A percentile compares a stretch with the other conserved stretches of the same genome.
phyloP scores from a whole-genome alignment of 2,888 invertebrate genomes.

The Drosophila longiperda region DNA sequence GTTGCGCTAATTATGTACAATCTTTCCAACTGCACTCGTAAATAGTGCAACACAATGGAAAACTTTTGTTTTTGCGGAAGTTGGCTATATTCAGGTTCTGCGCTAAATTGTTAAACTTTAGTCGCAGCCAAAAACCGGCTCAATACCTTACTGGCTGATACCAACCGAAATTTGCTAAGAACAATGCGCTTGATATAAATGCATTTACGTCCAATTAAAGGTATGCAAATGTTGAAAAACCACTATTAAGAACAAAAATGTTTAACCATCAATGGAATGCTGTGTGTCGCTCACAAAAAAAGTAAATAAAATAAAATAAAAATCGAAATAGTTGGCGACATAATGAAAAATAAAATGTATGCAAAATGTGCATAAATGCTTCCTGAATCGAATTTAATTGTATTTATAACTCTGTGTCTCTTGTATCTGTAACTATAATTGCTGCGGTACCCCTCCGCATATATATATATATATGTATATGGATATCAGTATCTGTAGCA shows the following conservation, averaged over 20 bases:
- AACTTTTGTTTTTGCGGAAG: constrained; percentile 56
- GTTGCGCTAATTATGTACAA: constrained; percentile 23
- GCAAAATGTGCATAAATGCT: constrained; percentile 71
- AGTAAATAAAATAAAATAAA: neutral
- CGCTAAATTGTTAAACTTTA: neutral
- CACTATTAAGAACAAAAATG: constrained; percentile 17
- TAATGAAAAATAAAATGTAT: constrained; percentile 35
- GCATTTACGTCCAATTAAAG: constrained; percentile 13
- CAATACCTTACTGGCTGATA: neutral
- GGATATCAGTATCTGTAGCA: constrained; percentile 25
- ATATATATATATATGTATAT: neutral
- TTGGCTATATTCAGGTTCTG: constrained; percentile 23
- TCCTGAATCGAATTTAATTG: constrained; percentile 78
- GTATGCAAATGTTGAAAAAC: constrained; percentile 40
- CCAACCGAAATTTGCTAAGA: constrained; percentile 14
- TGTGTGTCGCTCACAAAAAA: neutral
- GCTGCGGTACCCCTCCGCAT: constrained; percentile 27
- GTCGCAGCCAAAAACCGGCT: constrained; percentile 30
- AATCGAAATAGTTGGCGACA: constrained; percentile 21
- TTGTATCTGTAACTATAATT: constrained; percentile 35
- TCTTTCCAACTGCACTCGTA: constrained; percentile 30
- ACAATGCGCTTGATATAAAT: constrained; percentile 12
- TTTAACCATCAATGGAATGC: constrained; percentile 6
- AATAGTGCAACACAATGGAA: constrained; percentile 31
- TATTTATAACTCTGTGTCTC: constrained; percentile 50